These are phyloP conservation scores for Chaetoderma sp. DNA, from an alignment of 2,888 invertebrate genomes.

Conservation along the genomic window DNA sequence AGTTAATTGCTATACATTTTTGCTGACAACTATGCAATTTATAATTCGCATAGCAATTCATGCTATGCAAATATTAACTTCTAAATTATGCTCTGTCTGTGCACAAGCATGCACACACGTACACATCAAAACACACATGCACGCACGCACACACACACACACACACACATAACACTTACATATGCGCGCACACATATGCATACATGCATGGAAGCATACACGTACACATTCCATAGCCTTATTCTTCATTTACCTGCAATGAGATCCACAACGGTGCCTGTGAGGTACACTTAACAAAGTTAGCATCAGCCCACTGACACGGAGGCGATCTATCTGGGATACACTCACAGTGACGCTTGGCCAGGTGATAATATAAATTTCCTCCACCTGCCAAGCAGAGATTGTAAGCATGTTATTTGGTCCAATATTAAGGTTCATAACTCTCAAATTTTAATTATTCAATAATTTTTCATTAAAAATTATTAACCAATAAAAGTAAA, in stretches of 20 bases:
- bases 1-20: too few relatives aligned
- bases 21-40: too few relatives aligned
- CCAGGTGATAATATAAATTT: too few relatives aligned
- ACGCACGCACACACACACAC: conserved; percentile 9
- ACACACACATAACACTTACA: not conserved
- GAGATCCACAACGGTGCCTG: not conserved
- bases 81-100: not conserved
- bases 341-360: conserved; percentile 45
- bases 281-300: conserved; percentile 45
- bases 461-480: too few relatives aligned
- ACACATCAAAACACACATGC: too few relatives aligned
- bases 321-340: not conserved
- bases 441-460: too few relatives aligned
- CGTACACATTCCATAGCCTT: not conserved
- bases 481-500: too few relatives aligned
- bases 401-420: too few relatives aligned
- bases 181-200: conserved; percentile 7
- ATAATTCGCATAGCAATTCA: too few relatives aligned
- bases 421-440: too few relatives aligned
- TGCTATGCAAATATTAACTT: too few relatives aligned
- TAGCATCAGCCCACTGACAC: conserved; percentile 44
- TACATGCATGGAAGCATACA: not conserved
- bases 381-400: too few relatives aligned
- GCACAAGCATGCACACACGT: not conserved
- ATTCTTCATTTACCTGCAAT: not conserved